Conservation (phyloP, 2,797 vertebrate genomes). For the Myiotriccus ornatus region DNA sequence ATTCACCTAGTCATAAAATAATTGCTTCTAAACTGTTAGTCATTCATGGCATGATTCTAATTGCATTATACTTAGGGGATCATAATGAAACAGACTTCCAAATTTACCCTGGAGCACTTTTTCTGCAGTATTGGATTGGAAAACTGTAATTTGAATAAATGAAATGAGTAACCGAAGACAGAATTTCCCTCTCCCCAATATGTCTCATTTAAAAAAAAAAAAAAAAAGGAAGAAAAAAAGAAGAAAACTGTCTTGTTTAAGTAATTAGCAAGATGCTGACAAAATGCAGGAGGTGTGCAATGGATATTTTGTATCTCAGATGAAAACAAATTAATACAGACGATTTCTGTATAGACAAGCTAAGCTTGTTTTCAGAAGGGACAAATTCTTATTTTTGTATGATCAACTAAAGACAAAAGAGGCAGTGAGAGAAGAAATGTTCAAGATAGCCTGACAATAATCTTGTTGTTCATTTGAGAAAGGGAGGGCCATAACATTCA, state of each 20-base stretch:
- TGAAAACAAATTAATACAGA: slow-evolving; percentile 40
- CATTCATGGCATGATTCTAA: slow-evolving; percentile 45
- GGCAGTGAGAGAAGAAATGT: not conserved
- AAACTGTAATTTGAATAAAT: slow-evolving; percentile 57
- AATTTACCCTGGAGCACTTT: slow-evolving; percentile 46
- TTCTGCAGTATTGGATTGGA: slow-evolving; percentile 32
- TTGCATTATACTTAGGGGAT: slow-evolving; percentile 34
- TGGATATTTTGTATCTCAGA: not conserved
- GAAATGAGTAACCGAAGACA: slow-evolving; percentile 55
- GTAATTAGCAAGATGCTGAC: slow-evolving; percentile 49
- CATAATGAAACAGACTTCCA: slow-evolving; percentile 47
- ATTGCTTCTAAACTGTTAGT: slow-evolving; percentile 53
- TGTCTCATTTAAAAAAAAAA: not conserved
- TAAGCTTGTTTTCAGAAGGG: not conserved
- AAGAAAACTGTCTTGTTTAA: not conserved
- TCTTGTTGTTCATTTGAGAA: not conserved
- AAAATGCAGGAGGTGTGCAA: not conserved
- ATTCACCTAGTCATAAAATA: slow-evolving; percentile 47
- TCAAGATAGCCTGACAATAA: not conserved
- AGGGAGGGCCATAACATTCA: not conserved
- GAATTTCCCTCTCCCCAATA: not conserved
- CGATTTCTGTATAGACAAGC: not conserved
- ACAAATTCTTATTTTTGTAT: not conserved
- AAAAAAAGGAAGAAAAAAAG: not conserved
- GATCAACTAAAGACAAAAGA: not conserved